phyloP scores from a whole-genome alignment of 2,888 invertebrate species.

The Cylindroiulus punctatus region DNA sequence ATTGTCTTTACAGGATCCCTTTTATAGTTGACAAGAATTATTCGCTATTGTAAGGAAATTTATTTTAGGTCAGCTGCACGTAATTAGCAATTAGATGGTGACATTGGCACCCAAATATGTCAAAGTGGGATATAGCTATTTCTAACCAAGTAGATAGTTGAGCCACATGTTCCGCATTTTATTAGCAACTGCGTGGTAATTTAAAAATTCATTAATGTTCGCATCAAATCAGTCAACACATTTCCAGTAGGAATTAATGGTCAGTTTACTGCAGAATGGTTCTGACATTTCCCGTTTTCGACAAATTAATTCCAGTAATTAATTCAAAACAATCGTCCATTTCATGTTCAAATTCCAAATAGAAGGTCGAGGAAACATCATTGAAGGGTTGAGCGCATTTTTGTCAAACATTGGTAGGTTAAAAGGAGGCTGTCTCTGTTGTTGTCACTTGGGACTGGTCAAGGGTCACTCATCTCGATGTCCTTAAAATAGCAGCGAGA shows the following conservation, averaged over 20 bases:
- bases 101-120: background rate
- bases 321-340: background rate
- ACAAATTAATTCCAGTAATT: background rate
- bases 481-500: background rate
- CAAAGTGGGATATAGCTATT: background rate
- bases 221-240: background rate
- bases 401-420: no score
- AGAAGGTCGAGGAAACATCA: background rate
- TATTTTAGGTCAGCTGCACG: background rate
- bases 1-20: no score
- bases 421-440: no score
- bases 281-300: conserved; percentile 11
- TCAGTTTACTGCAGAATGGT: background rate
- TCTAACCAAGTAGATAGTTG: no score
- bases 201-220: background rate
- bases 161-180: background rate
- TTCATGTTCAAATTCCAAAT: background rate
- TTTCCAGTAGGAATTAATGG: background rate
- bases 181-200: background rate
- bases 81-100: background rate
- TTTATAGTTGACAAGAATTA: no score
- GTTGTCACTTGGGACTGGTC: background rate
- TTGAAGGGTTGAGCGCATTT: no score
- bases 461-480: background rate
- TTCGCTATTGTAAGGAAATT: background rate